Evolutionary conservation across 2,113 vertebrate species (phyloP).

Genomic region (Gnathonemus longibarbis): DNA sequence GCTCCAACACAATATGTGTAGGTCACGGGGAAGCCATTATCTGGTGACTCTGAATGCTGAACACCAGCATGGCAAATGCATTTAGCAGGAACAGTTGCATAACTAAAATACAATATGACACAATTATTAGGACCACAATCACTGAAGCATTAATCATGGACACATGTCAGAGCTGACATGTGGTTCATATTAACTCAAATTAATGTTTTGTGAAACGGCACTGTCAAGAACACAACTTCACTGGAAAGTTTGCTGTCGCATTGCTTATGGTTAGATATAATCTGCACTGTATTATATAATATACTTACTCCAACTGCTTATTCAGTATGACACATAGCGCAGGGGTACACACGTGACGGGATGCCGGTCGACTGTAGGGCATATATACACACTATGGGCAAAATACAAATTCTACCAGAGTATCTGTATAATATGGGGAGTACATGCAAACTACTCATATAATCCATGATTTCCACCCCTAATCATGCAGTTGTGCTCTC

Average conservation of each 20-base stretch:
- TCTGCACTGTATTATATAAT: not conserved
- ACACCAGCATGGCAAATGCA: conserved; percentile 12
- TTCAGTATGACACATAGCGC: not conserved
- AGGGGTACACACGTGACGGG: not conserved
- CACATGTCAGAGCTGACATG: conserved; percentile 14
- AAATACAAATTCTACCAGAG: not conserved
- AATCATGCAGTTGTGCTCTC: not conserved
- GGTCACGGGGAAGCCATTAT: conserved; percentile 1
- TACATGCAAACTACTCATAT: not conserved
- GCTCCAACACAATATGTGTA: conserved; percentile 5
- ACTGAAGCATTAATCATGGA: not conserved
- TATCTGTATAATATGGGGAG: not conserved
- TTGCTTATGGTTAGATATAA: not conserved
- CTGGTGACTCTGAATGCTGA: not conserved
- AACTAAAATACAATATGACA: conserved; percentile 13
- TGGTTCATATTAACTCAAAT: conserved; percentile 17
- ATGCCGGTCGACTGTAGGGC: not conserved
- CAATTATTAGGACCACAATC: not conserved
- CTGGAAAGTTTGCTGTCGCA: conserved; percentile 6
- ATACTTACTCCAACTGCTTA: too few species aligned
- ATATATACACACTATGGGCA: not conserved
- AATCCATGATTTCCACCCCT: not conserved
- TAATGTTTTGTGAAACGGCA: conserved; percentile 6
- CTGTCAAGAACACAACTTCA: not conserved
- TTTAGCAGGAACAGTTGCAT: conserved; percentile 20